Evolutionary conservation across 2,888 invertebrate species (phyloP), one percentile per base, ranked within the genome.

Genomic region (Lasius platythorax): DNA sequence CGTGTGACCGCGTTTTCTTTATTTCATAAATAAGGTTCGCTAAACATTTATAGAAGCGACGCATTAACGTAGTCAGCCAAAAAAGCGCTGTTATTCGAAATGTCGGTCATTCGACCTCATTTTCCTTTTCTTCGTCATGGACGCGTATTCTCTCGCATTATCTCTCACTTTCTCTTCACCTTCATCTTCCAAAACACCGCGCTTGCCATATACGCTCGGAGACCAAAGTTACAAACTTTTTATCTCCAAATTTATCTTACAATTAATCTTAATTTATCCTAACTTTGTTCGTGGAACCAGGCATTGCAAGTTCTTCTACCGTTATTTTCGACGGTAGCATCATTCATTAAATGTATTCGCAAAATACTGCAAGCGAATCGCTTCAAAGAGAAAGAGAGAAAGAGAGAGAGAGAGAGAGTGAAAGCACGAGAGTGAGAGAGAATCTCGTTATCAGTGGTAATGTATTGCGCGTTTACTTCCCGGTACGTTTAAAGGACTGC

Each of bases 401-500:
- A 37, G 56, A 23, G 5, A 53, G 3, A 50, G 30, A 15, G 46
- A 53, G 8, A 23, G 12, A 53, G 40, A 40, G 18, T 5, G 12
- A 15, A 15, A 63, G 15, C 23, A 23, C 23, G 23, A 23, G 23
- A 23, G 23, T 23, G 23, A 23, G 23, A 30, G 23, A 58, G 56
- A 53, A 18, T 70, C 28, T 78, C 30, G n/a, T 68, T 73, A 40
- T 58, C 18, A n/a, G 53, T n/a, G 12, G 12, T 28, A 30, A 23
- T 53, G n/a, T 3, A 9, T 79, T n/a, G 30, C 79, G 61, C 72
- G 73, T 85, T 68, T 61, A 28, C 63, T 75, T 90, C 73, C 78
- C 73, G 87, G 28, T 23, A 40, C 78, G 79, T 84, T 84, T 83
- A 74, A 84, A 68, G 79, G 87, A 83, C 75, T 50, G 11, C 78